Percentiles rank a stretch among this genome's conserved stretches.
phyloP scores from a whole-genome alignment of 2,797 vertebrate species.

The Oreochromis mossambicus region DNA sequence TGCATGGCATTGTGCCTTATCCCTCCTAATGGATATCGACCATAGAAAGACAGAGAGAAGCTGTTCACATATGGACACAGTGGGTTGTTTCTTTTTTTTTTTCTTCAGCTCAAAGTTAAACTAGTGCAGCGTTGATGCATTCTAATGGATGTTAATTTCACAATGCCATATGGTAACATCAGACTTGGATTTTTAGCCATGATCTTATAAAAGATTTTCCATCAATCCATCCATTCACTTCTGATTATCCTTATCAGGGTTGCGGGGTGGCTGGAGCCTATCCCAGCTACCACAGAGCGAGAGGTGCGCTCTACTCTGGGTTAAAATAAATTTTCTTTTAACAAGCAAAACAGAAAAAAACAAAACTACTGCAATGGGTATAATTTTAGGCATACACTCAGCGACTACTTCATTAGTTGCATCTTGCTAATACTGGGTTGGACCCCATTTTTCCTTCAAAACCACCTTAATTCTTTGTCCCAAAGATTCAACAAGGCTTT shows the following conservation, averaged over 20 bases:
- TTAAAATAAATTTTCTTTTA: background rate
- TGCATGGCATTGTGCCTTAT: constrained; percentile 15
- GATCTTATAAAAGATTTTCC: background rate
- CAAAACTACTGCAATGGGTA: background rate
- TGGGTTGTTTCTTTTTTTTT: background rate
- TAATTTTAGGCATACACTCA: background rate
- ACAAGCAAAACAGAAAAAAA: background rate
- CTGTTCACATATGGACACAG: background rate
- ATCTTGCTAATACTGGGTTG: background rate
- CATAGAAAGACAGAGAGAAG: constrained; percentile 18
- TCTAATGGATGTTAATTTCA: constrained; percentile 30
- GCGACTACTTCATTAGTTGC: background rate
- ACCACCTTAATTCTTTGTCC: background rate
- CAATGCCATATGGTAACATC: background rate
- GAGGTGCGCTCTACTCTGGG: background rate
- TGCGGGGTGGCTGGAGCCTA: background rate
- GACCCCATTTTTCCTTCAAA: background rate
- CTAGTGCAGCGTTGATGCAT: background rate
- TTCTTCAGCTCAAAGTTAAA: background rate
- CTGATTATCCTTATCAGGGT: background rate
- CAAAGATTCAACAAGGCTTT: background rate
- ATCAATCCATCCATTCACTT: background rate
- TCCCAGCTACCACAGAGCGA: background rate
- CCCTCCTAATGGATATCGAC: constrained; percentile 59
- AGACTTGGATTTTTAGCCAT: background rate